A percentile compares a stretch with the other conserved stretches of the same genome.
Evolutionary conservation across 1,140 invertebrate species (phyloP).

Genomic region (Formica selysi): DNA sequence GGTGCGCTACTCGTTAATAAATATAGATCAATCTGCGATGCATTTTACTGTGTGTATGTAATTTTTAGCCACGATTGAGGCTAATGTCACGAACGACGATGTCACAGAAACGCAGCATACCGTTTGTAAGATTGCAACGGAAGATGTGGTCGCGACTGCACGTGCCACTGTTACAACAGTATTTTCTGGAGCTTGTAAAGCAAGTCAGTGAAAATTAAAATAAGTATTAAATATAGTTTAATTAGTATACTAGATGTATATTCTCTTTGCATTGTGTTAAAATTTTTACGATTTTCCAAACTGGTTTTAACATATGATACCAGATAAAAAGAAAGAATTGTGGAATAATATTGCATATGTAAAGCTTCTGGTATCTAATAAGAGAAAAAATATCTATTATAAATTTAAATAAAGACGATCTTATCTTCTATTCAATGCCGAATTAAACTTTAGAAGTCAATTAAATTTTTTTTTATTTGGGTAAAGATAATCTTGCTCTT

Average conservation of each 20-base stretch:
- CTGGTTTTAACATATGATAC: not conserved
- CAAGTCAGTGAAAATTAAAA: slow-evolving; percentile 77
- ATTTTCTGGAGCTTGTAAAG: slow-evolving; percentile 84
- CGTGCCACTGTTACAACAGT: slow-evolving; percentile 84
- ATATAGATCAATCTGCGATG: not conserved
- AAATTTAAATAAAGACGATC: slow-evolving; percentile 14
- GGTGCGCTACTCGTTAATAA: not conserved
- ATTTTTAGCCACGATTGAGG: slow-evolving; percentile 55
- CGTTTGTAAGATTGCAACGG: slow-evolving; percentile 83
- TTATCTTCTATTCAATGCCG: not conserved
- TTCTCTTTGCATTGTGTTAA: not conserved
- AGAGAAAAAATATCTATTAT: not conserved
- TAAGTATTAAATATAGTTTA: not conserved
- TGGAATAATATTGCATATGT: not conserved
- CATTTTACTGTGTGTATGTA: not conserved
- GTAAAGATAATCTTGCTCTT: not conserved
- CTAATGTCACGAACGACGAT: slow-evolving; percentile 69
- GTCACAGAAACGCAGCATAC: slow-evolving; percentile 82
- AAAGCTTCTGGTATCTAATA: not conserved
- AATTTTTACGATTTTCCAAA: not conserved
- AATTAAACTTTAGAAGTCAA: slow-evolving; percentile 10
- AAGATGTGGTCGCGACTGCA: slow-evolving; percentile 85
- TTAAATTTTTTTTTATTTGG: slow-evolving; percentile 26
- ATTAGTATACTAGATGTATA: too few species aligned
- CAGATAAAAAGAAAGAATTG: not conserved